A percentile compares a stretch with the other conserved stretches of the same genome.
phyloP scores from a whole-genome alignment of 1,140 invertebrate species.

The Cotesia glomerata region DNA sequence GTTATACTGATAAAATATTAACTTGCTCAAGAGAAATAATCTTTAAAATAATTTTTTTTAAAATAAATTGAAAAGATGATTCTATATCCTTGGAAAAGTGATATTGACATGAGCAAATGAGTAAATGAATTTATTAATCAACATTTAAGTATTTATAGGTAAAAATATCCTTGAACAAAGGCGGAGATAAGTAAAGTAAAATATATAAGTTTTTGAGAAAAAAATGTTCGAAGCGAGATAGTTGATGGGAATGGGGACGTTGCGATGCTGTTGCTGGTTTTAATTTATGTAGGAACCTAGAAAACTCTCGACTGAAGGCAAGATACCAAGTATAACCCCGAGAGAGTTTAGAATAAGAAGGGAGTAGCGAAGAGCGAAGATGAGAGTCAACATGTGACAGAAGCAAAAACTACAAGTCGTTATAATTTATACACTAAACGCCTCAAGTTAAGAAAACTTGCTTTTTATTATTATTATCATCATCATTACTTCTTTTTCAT shows the following conservation, averaged over 20 bases:
- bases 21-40: no score
- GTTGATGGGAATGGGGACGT: constrained; percentile 7
- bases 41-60: no score
- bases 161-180: not conserved
- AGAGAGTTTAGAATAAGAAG: constrained; percentile 7
- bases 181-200: constrained; percentile 2
- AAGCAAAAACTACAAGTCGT: constrained; percentile 38
- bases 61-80: no score
- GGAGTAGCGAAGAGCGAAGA: constrained; percentile 19
- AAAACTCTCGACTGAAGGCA: constrained; percentile 33
- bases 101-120: no score
- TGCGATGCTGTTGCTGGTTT: constrained; percentile 9
- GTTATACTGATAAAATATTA: not conserved
- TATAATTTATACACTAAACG: constrained; percentile 34
- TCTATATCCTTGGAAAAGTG: no score
- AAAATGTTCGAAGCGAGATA: not conserved
- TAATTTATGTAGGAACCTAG: constrained; percentile 57
- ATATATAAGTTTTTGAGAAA: not conserved
- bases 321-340: constrained; percentile 24
- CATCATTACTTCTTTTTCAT: no score
- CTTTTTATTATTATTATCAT: constrained; percentile 3
- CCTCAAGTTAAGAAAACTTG: constrained; percentile 11
- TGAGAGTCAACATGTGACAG: constrained; percentile 46
- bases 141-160: constrained; percentile 40
- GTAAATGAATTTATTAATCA: no score